These are phyloP conservation scores for Caenorhabditis wallacei DNA, from an alignment of 2,888 invertebrate species.

Conservation along the genomic window DNA sequence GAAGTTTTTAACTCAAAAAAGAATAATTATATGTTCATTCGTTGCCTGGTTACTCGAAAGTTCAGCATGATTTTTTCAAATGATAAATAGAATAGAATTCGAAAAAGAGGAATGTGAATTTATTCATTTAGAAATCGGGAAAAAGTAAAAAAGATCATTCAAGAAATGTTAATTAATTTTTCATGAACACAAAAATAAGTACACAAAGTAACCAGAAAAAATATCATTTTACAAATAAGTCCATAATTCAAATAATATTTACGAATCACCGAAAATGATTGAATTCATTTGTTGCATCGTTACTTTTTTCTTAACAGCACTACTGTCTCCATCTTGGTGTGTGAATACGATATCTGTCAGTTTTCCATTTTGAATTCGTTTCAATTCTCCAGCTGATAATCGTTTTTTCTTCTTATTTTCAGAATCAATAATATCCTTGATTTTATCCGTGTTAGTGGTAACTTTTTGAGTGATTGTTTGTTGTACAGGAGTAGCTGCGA, in stretches of 20 bases:
- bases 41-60: not conserved
- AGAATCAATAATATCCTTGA: constrained; percentile 55
- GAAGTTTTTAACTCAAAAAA: not conserved
- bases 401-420: constrained; percentile 46
- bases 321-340: constrained; percentile 61
- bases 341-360: constrained; percentile 43
- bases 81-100: not conserved
- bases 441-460: constrained; percentile 50
- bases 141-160: constrained; percentile 1
- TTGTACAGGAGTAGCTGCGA: constrained; percentile 2
- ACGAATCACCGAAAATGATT: constrained; percentile 48
- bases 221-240: constrained; percentile 14
- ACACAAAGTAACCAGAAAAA: not conserved
- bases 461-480: not conserved
- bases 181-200: not conserved
- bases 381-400: constrained; percentile 52
- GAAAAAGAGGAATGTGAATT: not conserved
- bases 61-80: not conserved
- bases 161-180: not conserved
- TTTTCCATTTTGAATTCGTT: constrained; percentile 37
- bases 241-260: not conserved
- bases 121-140: not conserved
- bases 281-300: constrained; percentile 52
- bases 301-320: constrained; percentile 70
- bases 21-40: not conserved